Conservation (phyloP, 2,113 vertebrate genomes). For the Gymnogyps californianus region DNA sequence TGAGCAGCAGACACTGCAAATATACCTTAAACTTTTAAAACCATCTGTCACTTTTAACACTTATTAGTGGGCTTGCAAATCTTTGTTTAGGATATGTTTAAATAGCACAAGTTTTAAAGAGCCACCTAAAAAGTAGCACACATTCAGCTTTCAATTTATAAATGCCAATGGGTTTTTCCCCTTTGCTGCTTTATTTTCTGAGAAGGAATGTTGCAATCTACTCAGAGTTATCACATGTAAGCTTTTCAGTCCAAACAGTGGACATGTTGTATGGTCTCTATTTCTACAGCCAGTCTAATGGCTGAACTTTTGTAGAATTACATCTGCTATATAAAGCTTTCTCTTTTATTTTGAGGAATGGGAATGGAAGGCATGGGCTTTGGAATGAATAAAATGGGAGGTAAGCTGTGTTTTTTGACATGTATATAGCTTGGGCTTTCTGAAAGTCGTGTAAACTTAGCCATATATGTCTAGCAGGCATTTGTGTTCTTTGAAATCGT, state of each 20-base stretch:
- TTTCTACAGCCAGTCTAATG: not conserved
- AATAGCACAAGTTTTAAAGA: constrained; percentile 53
- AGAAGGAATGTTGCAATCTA: constrained; percentile 35
- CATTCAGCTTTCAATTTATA: constrained; percentile 57
- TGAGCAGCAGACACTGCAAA: constrained; percentile 64
- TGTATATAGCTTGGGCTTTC: not conserved
- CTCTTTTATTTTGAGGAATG: constrained; percentile 76
- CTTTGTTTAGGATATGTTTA: constrained; percentile 20
- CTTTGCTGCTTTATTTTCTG: constrained; percentile 33
- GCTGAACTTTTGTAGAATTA: not conserved
- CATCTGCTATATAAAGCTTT: constrained; percentile 50
- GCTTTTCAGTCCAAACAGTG: not conserved
- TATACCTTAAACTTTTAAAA: constrained; percentile 5
- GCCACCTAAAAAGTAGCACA: constrained; percentile 62
- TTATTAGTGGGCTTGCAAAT: constrained; percentile 55
- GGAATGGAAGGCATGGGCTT: constrained; percentile 96
- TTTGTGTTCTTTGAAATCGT: not conserved
- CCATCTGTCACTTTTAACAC: constrained; percentile 54
- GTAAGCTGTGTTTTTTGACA: constrained; percentile 67
- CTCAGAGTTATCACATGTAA: not conserved
- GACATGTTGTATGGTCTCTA: not conserved
- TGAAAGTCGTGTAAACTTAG: not conserved
- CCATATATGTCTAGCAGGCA: not conserved
- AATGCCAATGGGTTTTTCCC: constrained; percentile 16
- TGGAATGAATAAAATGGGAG: constrained; percentile 96